Evolutionary conservation across 37 sponge, comb jelly and placozoan genomes (phyloP).

Genomic region (Ianthella basta): DNA sequence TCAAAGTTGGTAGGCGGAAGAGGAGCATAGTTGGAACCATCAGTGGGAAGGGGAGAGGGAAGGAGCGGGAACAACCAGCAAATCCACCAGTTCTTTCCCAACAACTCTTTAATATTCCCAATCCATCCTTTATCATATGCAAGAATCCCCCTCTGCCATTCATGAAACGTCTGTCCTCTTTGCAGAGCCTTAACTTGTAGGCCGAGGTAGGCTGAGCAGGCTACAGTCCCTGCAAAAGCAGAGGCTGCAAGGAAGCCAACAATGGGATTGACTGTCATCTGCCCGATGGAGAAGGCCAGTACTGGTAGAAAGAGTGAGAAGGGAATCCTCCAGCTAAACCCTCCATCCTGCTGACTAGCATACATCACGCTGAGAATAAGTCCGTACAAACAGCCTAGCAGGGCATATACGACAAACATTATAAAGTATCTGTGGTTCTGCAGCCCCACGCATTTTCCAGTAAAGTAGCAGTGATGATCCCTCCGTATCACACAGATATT

Average conservation of each 20-base stretch:
- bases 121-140: slow-evolving; percentile 35
- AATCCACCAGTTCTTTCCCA: slow-evolving; percentile 78
- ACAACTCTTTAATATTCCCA: slow-evolving; percentile 47
- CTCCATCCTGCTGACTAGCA: slow-evolving; percentile 26
- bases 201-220: slow-evolving; percentile 34
- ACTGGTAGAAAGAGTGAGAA: slow-evolving; percentile 69
- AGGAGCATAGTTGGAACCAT: slow-evolving; percentile 67
- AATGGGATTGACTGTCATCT: slow-evolving; percentile 47
- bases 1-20: background rate
- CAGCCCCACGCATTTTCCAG: slow-evolving; percentile 78
- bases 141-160: slow-evolving; percentile 19
- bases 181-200: slow-evolving; percentile 44
- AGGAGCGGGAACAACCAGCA: slow-evolving; percentile 71
- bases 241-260: slow-evolving; percentile 53
- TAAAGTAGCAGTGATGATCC: slow-evolving; percentile 90
- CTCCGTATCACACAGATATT: slow-evolving; percentile 70
- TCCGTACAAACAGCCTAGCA: slow-evolving; percentile 44
- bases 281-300: slow-evolving; percentile 56
- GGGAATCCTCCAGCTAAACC: slow-evolving; percentile 47
- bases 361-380: slow-evolving; percentile 49
- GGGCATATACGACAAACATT: slow-evolving; percentile 62
- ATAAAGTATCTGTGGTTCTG: slow-evolving; percentile 87
- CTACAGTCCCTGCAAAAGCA: slow-evolving; percentile 42
- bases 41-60: slow-evolving; percentile 66
- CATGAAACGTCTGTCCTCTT: slow-evolving; percentile 76